Conservation (phyloP, 2,888 invertebrate genomes). For the Gonocerus acuteangulatus region DNA sequence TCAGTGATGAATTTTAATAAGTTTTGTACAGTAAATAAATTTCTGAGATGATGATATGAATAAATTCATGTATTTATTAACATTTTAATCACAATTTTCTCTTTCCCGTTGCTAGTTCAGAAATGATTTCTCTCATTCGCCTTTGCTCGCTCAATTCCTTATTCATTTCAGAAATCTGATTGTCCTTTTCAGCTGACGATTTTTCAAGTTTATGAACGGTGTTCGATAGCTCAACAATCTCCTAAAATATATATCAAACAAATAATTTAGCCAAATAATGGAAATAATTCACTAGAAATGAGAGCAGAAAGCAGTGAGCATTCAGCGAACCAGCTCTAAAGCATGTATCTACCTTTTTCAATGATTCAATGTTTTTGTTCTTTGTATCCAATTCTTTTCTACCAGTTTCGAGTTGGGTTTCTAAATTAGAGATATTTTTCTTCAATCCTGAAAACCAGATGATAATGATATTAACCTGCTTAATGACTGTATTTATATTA, state of each 20-base stretch:
- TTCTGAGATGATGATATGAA: too few relatives aligned
- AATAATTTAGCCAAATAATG: background rate
- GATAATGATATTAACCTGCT: background rate
- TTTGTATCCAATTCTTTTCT: conserved; percentile 4
- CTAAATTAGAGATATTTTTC: conserved; percentile 8
- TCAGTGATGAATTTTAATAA: too few relatives aligned
- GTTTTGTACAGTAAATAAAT: too few relatives aligned
- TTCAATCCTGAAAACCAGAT: conserved; percentile 10
- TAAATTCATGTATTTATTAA: too few relatives aligned
- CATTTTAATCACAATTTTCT: conserved; percentile 20
- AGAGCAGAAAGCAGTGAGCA: too few relatives aligned
- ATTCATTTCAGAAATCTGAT: conserved; percentile 28
- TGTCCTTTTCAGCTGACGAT: conserved; percentile 29
- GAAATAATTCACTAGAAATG: background rate
- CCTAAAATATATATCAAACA: conserved; percentile 3
- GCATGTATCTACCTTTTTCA: background rate
- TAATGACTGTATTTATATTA: background rate
- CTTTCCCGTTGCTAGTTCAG: conserved; percentile 27
- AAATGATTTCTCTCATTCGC: conserved; percentile 29
- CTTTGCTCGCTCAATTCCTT: conserved; percentile 30
- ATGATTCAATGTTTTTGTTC: background rate
- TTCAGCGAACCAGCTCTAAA: too few relatives aligned
- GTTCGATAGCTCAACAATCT: conserved; percentile 22
- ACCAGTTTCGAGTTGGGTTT: background rate
- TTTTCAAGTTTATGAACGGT: conserved; percentile 27